These are phyloP conservation scores for Amblyraja radiata DNA, from an alignment of 2,797 vertebrate genomes.

Conservation along the genomic window DNA sequence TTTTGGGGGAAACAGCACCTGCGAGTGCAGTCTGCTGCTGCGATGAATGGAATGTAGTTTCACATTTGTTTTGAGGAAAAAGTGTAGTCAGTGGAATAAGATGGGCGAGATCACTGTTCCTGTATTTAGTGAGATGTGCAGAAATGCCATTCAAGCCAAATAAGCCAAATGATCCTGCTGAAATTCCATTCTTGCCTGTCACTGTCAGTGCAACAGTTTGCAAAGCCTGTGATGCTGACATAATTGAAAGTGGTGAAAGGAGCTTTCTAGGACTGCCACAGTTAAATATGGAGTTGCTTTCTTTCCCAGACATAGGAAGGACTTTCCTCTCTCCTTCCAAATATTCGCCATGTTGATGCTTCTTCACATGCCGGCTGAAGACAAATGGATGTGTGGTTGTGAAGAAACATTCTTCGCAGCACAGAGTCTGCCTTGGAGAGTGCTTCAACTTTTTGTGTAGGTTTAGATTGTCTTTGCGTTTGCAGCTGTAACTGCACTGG, in stretches of 20 bases:
- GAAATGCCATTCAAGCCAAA: constrained; percentile 67
- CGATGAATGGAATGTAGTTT: constrained; percentile 80
- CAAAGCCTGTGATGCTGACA: constrained; percentile 90
- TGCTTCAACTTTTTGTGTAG: constrained; percentile 99
- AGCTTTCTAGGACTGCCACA: constrained; percentile 69
- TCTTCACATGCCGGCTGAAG: constrained; percentile 95
- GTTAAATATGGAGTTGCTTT: constrained; percentile 50
- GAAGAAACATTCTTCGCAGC: constrained; percentile 91
- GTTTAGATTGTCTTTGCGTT: constrained; percentile 99
- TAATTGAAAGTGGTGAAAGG: constrained; percentile 79
- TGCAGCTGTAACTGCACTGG: constrained; percentile 99
- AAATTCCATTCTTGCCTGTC: constrained; percentile 54
- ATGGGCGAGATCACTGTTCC: constrained; percentile 86
- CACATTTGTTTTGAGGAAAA: constrained; percentile 78
- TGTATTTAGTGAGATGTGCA: constrained; percentile 76
- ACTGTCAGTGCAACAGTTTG: constrained; percentile 90
- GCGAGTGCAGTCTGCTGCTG: constrained; percentile 73
- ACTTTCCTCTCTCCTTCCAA: constrained; percentile 55
- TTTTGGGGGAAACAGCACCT: constrained; percentile 78
- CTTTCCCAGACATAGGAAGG: constrained; percentile 3
- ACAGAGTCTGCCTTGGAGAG: constrained; percentile 88
- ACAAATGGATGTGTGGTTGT: constrained; percentile 95
- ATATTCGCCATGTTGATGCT: constrained; percentile 76
- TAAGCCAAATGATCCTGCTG: constrained; percentile 60
- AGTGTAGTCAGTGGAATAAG: constrained; percentile 96